Evolutionary conservation across 2,797 vertebrate species (phyloP), one percentile per base, ranked within the genome.

Genomic region (Pseudopleuronectes americanus): DNA sequence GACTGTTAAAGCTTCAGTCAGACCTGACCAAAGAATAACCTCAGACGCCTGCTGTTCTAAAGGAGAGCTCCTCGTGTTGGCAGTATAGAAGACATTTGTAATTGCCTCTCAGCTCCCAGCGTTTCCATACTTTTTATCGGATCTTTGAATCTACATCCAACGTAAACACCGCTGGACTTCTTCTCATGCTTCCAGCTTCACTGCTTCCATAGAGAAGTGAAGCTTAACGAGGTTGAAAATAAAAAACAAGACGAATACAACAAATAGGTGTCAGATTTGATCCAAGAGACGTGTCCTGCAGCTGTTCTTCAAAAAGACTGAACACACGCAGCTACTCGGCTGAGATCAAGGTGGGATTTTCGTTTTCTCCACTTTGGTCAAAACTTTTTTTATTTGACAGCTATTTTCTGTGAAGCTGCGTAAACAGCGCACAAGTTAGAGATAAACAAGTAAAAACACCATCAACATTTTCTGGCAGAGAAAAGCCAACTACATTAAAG

Each of bases 1-100:
- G 1, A 31, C 12, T 55, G 33, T 54, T 28, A 47, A 51, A 64
- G 53, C 22, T 45, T 75, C 56, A 13, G 49, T 10, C 31, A 70
- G 64, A 64, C 31, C 21, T 19, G n/a, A 55, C 48, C 60, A 56
- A 26, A 41, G 28, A 57, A 48, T 59, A 1, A 47, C 17, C 23
- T 61, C 41, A 55, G 33, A 70, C 9, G 14, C 47, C 2, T 58
- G 8, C 47, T 48, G 16, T 60, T 28, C 17, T 23, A 24, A 28
- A 43, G n/a, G 10, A 68, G 23, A 71, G 61, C 53, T 56, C 21
- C 38, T 12, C 4, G 4, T 36, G 26, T 60, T 55, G 0, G 9
- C 28, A 49, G n/a, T 52, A 52, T 31, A 41, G 14, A 19, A 52
- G 8, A 45, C n/a, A n/a, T 8, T 9, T 1, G 9, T 17, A 21